These are phyloP conservation scores for Drosophila affinis DNA, from an alignment of 2,888 invertebrate genomes.

Conservation along the genomic window DNA sequence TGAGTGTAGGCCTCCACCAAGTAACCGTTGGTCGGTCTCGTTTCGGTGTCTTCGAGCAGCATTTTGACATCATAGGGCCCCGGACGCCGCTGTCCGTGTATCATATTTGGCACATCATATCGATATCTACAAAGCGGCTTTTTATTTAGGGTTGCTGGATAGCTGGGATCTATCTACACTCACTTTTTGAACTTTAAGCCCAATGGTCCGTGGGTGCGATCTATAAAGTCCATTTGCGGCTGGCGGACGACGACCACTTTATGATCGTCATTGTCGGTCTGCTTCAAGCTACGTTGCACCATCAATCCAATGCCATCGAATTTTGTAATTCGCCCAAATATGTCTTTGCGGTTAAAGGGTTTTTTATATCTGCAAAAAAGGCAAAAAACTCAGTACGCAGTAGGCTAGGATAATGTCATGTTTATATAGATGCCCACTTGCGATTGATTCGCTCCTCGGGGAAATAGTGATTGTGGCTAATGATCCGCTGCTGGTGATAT, in stretches of 20 bases:
- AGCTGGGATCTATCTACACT: constrained; percentile 12
- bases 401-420: not conserved
- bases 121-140: constrained; percentile 56
- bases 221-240: constrained; percentile 63
- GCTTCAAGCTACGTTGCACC: constrained; percentile 66
- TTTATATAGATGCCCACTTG: constrained; percentile 46
- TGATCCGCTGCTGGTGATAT: constrained; percentile 75
- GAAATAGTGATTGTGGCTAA: constrained; percentile 80
- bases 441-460: constrained; percentile 77
- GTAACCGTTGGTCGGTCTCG: constrained; percentile 47
- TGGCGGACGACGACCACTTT: constrained; percentile 68
- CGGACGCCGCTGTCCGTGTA: constrained; percentile 45
- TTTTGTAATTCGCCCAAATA: constrained; percentile 54
- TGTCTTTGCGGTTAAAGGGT: constrained; percentile 49
- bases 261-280: constrained; percentile 51
- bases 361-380: constrained; percentile 62
- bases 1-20: constrained; percentile 62
- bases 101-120: constrained; percentile 8
- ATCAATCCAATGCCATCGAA: constrained; percentile 65
- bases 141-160: too few relatives aligned
- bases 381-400: rapidly evolving
- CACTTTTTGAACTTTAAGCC: constrained; percentile 68
- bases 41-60: constrained; percentile 65
- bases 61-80: constrained; percentile 56
- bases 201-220: constrained; percentile 64